Conservation (phyloP, 2,113 vertebrate genomes). For the Scalopus aquaticus region DNA sequence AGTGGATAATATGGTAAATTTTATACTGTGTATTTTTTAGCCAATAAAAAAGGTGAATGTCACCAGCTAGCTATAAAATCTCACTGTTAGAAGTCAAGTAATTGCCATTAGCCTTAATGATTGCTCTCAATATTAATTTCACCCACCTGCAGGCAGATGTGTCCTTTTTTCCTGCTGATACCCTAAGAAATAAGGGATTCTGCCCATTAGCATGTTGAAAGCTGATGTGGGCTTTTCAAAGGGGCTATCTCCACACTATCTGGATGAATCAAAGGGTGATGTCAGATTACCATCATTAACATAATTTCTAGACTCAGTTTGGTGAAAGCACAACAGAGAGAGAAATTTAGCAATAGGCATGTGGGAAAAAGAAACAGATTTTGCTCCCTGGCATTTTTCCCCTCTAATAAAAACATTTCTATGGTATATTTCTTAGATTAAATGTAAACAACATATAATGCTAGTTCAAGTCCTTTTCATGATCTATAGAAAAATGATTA, state of each 20-base stretch:
- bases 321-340: neutral
- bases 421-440: neutral
- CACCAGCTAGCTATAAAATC: neutral
- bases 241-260: neutral
- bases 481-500: neutral
- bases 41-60: neutral
- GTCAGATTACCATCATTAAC: neutral
- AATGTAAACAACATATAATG: neutral
- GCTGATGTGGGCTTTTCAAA: neutral
- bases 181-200: neutral
- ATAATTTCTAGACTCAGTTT: neutral
- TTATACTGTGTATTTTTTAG: neutral
- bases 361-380: neutral
- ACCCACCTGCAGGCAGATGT: neutral
- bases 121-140: neutral
- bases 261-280: neutral
- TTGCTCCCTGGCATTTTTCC: neutral
- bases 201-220: neutral
- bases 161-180: neutral
- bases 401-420: neutral
- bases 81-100: neutral
- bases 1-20: neutral
- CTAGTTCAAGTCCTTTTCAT: neutral
- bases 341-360: neutral
- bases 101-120: neutral